These are phyloP conservation scores for Ceyx margarethae DNA, from an alignment of 2,113 vertebrate genomes.

Conservation along the genomic window DNA sequence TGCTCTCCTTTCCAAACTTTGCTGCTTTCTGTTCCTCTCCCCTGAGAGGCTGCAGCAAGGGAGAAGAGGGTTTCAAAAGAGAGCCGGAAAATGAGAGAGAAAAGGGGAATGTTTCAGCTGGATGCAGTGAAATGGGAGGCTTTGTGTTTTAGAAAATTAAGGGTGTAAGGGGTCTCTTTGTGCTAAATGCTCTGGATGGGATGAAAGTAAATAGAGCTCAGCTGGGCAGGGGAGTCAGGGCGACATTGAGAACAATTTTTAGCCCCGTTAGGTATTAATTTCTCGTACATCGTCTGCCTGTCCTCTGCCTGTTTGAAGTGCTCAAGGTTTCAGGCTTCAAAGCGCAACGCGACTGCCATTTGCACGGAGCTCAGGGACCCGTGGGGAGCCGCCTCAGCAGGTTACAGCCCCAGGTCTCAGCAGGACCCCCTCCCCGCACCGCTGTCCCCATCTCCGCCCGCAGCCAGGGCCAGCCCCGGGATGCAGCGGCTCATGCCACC, in stretches of 20 bases:
- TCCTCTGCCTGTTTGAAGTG: constrained; percentile 76
- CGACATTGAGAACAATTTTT: constrained; percentile 64
- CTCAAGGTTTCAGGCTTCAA: constrained; percentile 75
- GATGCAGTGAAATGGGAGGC: constrained; percentile 34
- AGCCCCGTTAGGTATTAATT: constrained; percentile 76
- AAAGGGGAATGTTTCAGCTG: constrained; percentile 35
- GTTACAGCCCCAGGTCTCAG: constrained; percentile 16
- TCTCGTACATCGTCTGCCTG: constrained; percentile 70
- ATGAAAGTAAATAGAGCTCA: constrained; percentile 71
- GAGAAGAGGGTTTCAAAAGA: constrained; percentile 35
- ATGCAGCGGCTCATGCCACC: neutral
- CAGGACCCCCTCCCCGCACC: neutral
- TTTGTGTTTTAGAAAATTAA: constrained; percentile 61
- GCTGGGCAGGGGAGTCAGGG: constrained; percentile 61
- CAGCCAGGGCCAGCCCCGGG: neutral
- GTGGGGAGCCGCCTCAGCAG: constrained; percentile 56
- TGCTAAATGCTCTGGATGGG: constrained; percentile 56
- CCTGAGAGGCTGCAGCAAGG: neutral
- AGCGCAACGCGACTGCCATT: constrained; percentile 51
- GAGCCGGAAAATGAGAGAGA: constrained; percentile 10
- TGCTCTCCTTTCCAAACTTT: constrained; percentile 32
- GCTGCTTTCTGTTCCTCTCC: neutral
- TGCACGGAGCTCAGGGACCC: constrained; percentile 55
- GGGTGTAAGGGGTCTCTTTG: constrained; percentile 41
- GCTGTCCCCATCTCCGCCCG: neutral